Conservation (phyloP, 2,888 invertebrate genomes). For the Apantesis nais region DNA sequence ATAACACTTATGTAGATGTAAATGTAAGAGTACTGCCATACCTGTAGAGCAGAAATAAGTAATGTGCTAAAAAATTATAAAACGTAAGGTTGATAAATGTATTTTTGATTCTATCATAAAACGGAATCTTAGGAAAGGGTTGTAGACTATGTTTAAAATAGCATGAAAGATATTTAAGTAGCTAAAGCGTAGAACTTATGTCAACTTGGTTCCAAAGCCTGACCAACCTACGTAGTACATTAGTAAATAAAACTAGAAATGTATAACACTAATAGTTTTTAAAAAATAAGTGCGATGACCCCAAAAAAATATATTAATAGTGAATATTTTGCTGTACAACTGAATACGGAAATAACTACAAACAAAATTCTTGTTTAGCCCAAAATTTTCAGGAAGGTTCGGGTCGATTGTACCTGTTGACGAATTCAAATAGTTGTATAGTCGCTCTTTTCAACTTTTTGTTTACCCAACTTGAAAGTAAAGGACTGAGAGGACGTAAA, state of each 20-base stretch:
- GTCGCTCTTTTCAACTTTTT: conserved; percentile 12
- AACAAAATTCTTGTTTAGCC: conserved; percentile 15
- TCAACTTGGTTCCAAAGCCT: not conserved
- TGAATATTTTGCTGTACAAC: conserved; percentile 8
- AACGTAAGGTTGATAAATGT: too few relatives aligned
- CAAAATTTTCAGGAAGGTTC: conserved; percentile 13
- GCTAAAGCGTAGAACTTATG: not conserved
- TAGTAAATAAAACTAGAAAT: not conserved
- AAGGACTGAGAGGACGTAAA: not conserved
- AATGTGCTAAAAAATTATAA: too few relatives aligned
- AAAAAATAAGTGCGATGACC: not conserved
- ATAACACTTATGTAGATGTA: not conserved
- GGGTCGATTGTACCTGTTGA: conserved; percentile 13
- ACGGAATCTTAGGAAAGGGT: too few relatives aligned
- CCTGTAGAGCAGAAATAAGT: not conserved
- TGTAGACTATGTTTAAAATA: not conserved
- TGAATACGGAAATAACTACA: conserved; percentile 1
- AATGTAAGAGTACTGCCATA: not conserved
- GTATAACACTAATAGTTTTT: not conserved
- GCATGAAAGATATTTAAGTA: not conserved
- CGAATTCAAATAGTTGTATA: conserved; percentile 18
- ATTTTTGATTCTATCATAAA: too few relatives aligned
- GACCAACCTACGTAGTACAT: not conserved
- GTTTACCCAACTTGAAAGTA: conserved; percentile 12
- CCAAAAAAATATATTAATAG: conserved; percentile 2